Percentiles rank a stretch among this genome's conserved stretches.
Evolutionary conservation across 2,797 vertebrate genomes (phyloP).

Genomic region (Liparis tanakae): DNA sequence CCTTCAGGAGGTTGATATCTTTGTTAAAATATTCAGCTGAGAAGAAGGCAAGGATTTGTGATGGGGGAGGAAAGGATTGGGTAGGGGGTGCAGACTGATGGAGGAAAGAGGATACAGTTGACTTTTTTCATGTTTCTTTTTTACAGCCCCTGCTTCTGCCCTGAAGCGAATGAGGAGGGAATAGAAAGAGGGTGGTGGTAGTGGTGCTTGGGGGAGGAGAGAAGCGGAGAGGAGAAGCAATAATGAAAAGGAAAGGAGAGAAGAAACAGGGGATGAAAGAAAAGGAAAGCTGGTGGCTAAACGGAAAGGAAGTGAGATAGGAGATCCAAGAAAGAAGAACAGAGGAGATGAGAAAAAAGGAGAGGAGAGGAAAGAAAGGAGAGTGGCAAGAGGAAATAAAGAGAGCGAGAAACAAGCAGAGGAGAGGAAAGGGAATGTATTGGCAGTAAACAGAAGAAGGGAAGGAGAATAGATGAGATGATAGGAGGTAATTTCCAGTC

Average conservation of each 20-base stretch:
- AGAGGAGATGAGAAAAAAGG: not conserved
- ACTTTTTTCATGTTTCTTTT: slow-evolving; percentile 46
- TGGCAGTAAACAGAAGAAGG: not conserved
- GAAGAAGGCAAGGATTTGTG: slow-evolving; percentile 54
- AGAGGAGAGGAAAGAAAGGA: not conserved
- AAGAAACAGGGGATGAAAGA: not conserved
- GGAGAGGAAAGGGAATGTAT: not conserved
- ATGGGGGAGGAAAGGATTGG: slow-evolving; percentile 15
- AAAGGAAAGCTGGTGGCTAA: not conserved
- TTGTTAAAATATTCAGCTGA: slow-evolving; percentile 70
- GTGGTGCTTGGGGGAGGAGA: slow-evolving; percentile 19
- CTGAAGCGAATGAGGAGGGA: slow-evolving; percentile 38
- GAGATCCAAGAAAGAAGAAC: not conserved
- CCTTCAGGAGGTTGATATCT: slow-evolving; percentile 55
- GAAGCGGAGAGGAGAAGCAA: not conserved
- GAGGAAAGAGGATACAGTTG: slow-evolving; percentile 62
- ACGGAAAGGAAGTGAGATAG: not conserved
- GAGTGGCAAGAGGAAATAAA: not conserved
- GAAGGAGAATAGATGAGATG: not conserved
- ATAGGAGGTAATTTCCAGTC: slow-evolving; percentile 18
- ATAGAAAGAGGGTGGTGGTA: slow-evolving; percentile 26
- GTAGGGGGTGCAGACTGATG: slow-evolving; percentile 30
- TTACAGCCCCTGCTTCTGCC: slow-evolving; percentile 37
- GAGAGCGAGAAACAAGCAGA: not conserved
- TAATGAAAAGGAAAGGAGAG: not conserved